Percentiles rank a stretch among this genome's conserved stretches.
These are phyloP conservation scores for Luperina nickerlii DNA, from an alignment of 2,888 invertebrate species.

Conservation along the genomic window DNA sequence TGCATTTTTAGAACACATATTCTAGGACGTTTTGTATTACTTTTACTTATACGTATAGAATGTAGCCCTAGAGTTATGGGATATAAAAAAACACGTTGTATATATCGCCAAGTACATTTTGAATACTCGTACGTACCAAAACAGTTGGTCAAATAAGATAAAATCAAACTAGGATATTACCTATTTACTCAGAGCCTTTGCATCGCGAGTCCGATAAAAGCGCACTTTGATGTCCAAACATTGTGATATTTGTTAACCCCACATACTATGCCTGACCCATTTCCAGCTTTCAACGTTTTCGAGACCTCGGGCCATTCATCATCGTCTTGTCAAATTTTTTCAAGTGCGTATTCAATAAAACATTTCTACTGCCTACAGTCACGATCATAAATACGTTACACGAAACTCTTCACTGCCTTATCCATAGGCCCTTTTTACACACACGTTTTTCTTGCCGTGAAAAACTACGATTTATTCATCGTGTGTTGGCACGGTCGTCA, in stretches of 20 bases:
- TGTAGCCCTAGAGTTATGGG: no score
- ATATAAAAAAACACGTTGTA: no score
- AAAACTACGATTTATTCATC: not conserved
- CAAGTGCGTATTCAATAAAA: conserved; percentile 56
- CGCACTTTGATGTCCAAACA: conserved; percentile 41
- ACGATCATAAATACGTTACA: not conserved
- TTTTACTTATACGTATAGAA: no score
- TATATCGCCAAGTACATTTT: not conserved
- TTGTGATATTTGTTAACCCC: conserved; percentile 38
- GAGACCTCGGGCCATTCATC: conserved; percentile 8
- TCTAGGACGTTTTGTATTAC: no score
- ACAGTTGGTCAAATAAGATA: conserved; percentile 8
- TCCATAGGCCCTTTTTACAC: not conserved
- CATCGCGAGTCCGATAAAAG: conserved; percentile 25
- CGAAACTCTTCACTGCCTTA: no score
- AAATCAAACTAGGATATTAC: conserved; percentile 5
- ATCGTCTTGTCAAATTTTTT: conserved; percentile 11
- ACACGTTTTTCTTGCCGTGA: not conserved
- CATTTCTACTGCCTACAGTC: not conserved
- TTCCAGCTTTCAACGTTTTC: conserved; percentile 22
- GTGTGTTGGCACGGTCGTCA: not conserved
- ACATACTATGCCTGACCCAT: conserved; percentile 30
- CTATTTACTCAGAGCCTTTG: conserved; percentile 26
- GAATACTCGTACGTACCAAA: not conserved
- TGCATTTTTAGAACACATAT: no score